These are phyloP conservation scores for Alviniconcha strummeri DNA, from an alignment of 2,888 invertebrate genomes.

Conservation along the genomic window DNA sequence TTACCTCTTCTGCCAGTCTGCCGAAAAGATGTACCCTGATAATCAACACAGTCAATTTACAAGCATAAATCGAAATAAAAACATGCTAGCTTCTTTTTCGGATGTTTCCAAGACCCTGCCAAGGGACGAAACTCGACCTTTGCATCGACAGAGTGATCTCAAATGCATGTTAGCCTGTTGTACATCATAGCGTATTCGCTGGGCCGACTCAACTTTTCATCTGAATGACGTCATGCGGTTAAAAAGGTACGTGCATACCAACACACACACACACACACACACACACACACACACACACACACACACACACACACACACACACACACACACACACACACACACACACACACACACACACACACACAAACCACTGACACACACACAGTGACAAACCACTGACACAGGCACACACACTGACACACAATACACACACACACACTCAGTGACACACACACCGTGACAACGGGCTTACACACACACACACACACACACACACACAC, in stretches of 20 bases:
- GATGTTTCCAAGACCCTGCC: not conserved
- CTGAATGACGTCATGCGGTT: not conserved
- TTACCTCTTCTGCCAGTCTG: no score
- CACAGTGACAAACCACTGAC: not conserved
- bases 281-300: no score
- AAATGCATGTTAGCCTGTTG: no score
- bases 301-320: no score
- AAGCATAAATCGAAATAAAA: not conserved
- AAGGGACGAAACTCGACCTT: not conserved
- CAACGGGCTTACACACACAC: no score
- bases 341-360: slow-evolving; percentile 10
- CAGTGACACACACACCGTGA: no score
- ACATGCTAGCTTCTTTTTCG: not conserved
- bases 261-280: not conserved
- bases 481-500: slow-evolving; percentile 2
- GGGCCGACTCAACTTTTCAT: no score
- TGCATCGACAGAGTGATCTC: not conserved
- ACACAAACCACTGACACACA: not conserved
- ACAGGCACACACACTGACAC: not conserved
- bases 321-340: not conserved
- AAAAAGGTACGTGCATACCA: not conserved
- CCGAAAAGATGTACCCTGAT: no score
- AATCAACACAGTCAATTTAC: no score
- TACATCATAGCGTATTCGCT: no score
- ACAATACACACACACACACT: no score